Percentiles rank a stretch among this genome's conserved stretches.
Evolutionary conservation across 2,888 invertebrate genomes (phyloP).

Genomic region (Trilocha varians): DNA sequence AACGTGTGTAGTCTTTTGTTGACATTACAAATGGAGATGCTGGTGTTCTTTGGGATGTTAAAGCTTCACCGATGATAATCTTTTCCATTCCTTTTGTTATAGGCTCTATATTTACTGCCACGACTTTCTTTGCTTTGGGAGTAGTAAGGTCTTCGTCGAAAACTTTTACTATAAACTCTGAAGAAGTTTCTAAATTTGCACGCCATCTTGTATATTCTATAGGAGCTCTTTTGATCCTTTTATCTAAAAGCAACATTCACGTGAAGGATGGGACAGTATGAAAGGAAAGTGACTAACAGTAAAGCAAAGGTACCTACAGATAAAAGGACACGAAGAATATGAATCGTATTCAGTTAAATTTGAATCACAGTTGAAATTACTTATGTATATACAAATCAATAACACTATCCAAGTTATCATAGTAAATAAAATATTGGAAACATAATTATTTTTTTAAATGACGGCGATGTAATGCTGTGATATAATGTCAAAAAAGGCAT

Average conservation of each 20-base stretch:
- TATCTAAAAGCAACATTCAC: conserved; percentile 21
- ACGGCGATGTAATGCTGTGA: not conserved
- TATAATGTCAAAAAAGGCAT: too few species aligned
- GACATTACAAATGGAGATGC: conserved; percentile 12
- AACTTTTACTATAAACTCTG: conserved; percentile 60
- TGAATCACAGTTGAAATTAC: conserved; percentile 26
- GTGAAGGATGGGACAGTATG: conserved; percentile 2
- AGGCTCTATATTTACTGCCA: conserved; percentile 50
- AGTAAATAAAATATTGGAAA: conserved; percentile 38
- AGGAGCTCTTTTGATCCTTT: conserved; percentile 45
- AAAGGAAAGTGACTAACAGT: not conserved
- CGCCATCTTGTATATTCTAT: conserved; percentile 57
- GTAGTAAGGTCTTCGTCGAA: conserved; percentile 51
- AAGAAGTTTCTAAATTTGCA: conserved; percentile 36
- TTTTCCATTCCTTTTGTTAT: conserved; percentile 33
- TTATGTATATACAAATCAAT: conserved; percentile 43
- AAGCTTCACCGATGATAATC: conserved; percentile 50
- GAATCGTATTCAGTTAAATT: conserved; percentile 36
- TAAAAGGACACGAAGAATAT: conserved; percentile 33
- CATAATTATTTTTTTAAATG: not conserved
- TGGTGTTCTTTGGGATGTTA: conserved; percentile 27
- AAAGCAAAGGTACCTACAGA: conserved; percentile 33
- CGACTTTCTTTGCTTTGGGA: conserved; percentile 27
- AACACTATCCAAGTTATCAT: conserved; percentile 54
- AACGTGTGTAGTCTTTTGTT: conserved; percentile 44